Evolutionary conservation across 2,797 vertebrate genomes (phyloP).

Genomic region (Todus mexicanus): DNA sequence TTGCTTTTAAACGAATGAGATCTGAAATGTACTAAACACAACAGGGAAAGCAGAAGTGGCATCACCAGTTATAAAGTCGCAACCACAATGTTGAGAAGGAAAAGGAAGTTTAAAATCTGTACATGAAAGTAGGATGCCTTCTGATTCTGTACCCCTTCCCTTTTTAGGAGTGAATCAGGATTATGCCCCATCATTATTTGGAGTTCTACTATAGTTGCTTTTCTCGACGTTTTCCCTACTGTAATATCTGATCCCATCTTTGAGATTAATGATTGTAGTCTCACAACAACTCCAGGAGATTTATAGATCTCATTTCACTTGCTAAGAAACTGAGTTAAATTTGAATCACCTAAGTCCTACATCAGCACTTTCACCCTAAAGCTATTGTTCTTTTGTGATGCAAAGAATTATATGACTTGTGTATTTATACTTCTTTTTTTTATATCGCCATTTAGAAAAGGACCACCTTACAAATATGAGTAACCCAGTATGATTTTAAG

Average conservation of each 20-base stretch:
- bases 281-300: neutral
- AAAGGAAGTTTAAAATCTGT: neutral
- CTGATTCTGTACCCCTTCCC: neutral
- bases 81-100: neutral
- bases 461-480: neutral
- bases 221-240: neutral
- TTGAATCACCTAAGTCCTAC: neutral
- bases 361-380: neutral
- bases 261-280: neutral
- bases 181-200: neutral
- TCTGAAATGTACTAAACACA: too few relatives aligned
- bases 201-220: neutral
- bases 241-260: neutral
- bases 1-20: neutral
- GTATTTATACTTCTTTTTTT: neutral
- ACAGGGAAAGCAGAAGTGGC: neutral
- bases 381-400: neutral
- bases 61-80: neutral
- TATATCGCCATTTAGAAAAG: neutral
- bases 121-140: neutral
- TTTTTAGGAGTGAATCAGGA: neutral
- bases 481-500: neutral
- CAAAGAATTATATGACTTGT: neutral
- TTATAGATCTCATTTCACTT: neutral
- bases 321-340: neutral